Conservation (phyloP, 2,113 vertebrate species). For the Mohoua ochrocephala region DNA sequence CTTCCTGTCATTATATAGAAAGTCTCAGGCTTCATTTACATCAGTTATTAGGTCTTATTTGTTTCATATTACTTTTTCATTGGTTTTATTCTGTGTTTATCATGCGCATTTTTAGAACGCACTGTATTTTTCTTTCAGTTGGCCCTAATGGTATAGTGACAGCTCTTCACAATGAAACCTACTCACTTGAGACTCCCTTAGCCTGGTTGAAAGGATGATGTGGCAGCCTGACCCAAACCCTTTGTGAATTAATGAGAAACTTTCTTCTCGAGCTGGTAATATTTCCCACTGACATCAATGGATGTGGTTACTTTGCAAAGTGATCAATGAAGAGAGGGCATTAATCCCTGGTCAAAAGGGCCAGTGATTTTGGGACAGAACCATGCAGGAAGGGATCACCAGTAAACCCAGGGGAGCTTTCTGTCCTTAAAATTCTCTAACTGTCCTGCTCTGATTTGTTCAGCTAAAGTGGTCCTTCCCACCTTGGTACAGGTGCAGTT, state of each 20-base stretch:
- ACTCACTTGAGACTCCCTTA: not conserved
- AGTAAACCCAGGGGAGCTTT: not conserved
- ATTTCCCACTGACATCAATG: not conserved
- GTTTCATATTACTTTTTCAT: constrained; percentile 8
- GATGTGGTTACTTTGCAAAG: not conserved
- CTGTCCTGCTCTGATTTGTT: not conserved
- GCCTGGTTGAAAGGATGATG: not conserved
- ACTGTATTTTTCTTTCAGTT: not conserved
- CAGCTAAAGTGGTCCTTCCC: not conserved
- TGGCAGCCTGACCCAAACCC: not conserved
- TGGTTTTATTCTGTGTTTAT: not conserved
- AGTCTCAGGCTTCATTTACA: not conserved
- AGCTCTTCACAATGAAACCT: not conserved
- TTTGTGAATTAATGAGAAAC: not conserved
- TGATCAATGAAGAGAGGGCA: not conserved
- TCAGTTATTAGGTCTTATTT: not conserved
- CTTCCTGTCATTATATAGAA: constrained; percentile 11
- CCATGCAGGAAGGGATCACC: not conserved
- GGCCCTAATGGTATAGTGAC: not conserved
- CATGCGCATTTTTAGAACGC: not conserved
- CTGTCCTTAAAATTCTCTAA: not conserved
- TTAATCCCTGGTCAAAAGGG: not conserved
- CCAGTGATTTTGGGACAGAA: not conserved
- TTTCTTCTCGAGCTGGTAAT: not conserved
- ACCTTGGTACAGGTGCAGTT: not conserved